Evolutionary conservation across 1,140 invertebrate genomes (phyloP), one percentile per base, ranked within the genome.

Genomic region (Leptinotarsa texana): DNA sequence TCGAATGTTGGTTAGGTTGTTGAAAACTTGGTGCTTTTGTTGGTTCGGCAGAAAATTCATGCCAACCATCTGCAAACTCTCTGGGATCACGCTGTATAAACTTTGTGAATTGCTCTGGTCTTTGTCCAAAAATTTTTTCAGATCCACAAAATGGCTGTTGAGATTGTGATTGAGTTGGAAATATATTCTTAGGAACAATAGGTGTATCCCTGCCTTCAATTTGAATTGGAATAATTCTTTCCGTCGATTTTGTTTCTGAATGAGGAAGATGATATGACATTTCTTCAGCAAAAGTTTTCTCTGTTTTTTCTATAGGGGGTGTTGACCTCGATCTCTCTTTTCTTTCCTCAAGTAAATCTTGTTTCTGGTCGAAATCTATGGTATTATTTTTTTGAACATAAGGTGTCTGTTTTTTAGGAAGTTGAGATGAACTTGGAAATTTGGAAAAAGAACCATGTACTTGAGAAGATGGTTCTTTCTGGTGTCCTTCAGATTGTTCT

Each of bases 181-280:
- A 33, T 27, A 72, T 72, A 72, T 87, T 86, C 71, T 88, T 91
- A 63, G 92, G 89, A 22, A 93, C 87, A 3, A 94, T 89, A 1
- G 92, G 92, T 78, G 92, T 90, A 79, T 94, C 92, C 51, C 94
- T 86, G 22, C 94, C 93, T 85, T 96, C 94, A 0, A 96, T 93
- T 78, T 94, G 93, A 61, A 96, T 96, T 3, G 94, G 94, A 83
- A 96, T 96, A 81, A 94, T 93, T 78, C 94, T 88, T 17, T 95
- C 91, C 63, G 87, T 88, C 42, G 87, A 82, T 62, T 83, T 83
- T 24, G 71, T 84, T 73, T 68, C 83, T 13, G 18, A 21, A 63
- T 81, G 78, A 74, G 83, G 68, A 75, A 79, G 75, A 73, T 77
- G 62, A 63, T 74, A 78, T 15, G 77, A 61, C 51, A 74, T 74